Percentiles rank a stretch among this genome's conserved stretches.
phyloP scores from a whole-genome alignment of 1,140 invertebrate genomes.

The Rhopalosiphum padi region DNA sequence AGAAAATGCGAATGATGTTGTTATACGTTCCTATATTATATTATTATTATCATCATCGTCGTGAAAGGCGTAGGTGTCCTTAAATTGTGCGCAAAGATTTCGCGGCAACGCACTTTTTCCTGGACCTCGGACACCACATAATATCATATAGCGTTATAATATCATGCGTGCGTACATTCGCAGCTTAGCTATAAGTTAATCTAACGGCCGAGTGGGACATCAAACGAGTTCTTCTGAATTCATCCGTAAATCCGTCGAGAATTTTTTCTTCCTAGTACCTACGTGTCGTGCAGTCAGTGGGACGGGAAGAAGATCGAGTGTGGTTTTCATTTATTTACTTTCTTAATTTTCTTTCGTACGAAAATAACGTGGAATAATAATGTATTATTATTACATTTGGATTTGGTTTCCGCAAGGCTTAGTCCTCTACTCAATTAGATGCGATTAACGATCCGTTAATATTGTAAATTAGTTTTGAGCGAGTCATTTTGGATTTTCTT shows the following conservation, averaged over 20 bases:
- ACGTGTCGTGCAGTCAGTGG: not conserved
- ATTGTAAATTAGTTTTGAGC: slow-evolving; percentile 45
- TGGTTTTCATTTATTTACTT: not conserved
- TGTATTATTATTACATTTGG: not conserved
- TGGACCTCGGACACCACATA: not conserved
- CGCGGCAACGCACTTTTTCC: not conserved
- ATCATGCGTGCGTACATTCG: not conserved
- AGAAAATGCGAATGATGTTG: too few relatives aligned
- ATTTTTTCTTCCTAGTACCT: not conserved
- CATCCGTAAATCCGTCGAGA: slow-evolving; percentile 52
- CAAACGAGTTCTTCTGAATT: slow-evolving; percentile 27
- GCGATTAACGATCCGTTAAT: slow-evolving; percentile 40
- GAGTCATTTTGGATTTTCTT: not conserved
- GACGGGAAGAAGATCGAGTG: not conserved
- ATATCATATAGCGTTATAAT: not conserved
- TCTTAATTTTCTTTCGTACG: not conserved
- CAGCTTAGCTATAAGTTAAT: not conserved
- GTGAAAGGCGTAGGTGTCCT: too few relatives aligned
- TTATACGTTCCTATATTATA: too few relatives aligned
- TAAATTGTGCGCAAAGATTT: too few relatives aligned
- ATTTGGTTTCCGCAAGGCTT: not conserved
- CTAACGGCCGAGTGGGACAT: not conserved
- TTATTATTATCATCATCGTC: too few relatives aligned
- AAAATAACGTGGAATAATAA: slow-evolving; percentile 15
- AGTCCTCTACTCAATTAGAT: slow-evolving; percentile 14